phyloP scores from a whole-genome alignment of 2,797 vertebrate species.

The Scolopax bukidnonensis region DNA sequence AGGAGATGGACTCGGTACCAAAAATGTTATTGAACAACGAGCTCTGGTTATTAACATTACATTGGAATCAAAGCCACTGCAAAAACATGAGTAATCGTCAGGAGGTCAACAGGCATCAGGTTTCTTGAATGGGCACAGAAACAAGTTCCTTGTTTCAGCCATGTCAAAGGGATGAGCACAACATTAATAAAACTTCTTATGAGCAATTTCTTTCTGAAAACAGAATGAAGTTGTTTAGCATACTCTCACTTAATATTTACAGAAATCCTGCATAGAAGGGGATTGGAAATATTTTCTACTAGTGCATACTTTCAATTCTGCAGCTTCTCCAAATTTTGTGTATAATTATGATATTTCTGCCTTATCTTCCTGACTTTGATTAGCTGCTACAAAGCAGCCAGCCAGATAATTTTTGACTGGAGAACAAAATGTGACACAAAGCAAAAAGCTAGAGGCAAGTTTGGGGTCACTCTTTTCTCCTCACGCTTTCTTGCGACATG shows the following conservation, averaged over 20 bases:
- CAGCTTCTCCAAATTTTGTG: neutral
- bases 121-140: neutral
- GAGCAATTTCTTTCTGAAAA: neutral
- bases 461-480: neutral
- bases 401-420: neutral
- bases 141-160: neutral
- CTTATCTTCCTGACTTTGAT: neutral
- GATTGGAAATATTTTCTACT: neutral
- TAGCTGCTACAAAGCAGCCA: neutral
- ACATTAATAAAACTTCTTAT: neutral
- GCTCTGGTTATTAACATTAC: neutral
- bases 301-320: neutral
- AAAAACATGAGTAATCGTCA: neutral
- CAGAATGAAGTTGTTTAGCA: neutral
- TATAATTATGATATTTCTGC: neutral
- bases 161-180: neutral
- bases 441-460: neutral
- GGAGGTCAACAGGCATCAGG: neutral
- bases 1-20: neutral
- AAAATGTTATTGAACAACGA: neutral
- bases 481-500: neutral
- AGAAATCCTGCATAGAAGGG: neutral
- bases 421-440: neutral
- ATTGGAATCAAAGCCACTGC: neutral
- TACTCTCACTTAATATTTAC: neutral